These are phyloP conservation scores for Tetramorium alpestre DNA, from an alignment of 1,140 invertebrate species.

Conservation along the genomic window DNA sequence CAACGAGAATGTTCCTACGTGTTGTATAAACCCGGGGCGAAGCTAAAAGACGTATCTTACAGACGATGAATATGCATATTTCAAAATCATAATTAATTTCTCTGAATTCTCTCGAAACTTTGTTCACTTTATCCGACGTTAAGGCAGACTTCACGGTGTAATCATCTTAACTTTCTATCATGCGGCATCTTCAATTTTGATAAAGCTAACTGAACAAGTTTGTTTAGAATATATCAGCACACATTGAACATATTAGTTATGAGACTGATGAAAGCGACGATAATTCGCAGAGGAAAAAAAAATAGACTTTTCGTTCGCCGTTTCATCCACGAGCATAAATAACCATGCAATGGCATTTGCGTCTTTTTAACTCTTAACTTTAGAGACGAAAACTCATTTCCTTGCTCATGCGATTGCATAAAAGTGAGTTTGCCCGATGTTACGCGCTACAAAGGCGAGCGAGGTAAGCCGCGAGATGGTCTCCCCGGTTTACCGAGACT, in stretches of 20 bases:
- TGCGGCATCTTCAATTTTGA: background rate
- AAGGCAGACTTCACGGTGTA: background rate
- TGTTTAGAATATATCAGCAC: background rate
- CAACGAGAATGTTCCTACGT: background rate
- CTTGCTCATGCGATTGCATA: conserved; percentile 64
- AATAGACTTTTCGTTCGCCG: background rate
- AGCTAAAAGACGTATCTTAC: background rate
- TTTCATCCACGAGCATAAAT: conserved; percentile 25
- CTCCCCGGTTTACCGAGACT: conserved; percentile 16
- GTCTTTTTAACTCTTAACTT: conserved; percentile 51
- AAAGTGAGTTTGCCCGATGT: conserved; percentile 56
- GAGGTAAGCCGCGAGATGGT: background rate
- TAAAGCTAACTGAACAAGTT: background rate
- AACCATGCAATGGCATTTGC: conserved; percentile 31
- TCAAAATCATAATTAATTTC: conserved; percentile 18
- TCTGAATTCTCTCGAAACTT: background rate
- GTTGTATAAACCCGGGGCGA: background rate
- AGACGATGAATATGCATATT: background rate
- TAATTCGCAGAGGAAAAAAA: background rate
- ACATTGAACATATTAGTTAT: background rate
- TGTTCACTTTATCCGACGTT: background rate
- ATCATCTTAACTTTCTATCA: background rate
- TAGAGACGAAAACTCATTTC: conserved; percentile 51
- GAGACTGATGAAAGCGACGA: background rate
- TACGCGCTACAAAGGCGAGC: conserved; percentile 42